Percentiles rank a stretch among this genome's conserved stretches.
Evolutionary conservation across 2,113 vertebrate genomes (phyloP).

Genomic region (Candoia aspera): DNA sequence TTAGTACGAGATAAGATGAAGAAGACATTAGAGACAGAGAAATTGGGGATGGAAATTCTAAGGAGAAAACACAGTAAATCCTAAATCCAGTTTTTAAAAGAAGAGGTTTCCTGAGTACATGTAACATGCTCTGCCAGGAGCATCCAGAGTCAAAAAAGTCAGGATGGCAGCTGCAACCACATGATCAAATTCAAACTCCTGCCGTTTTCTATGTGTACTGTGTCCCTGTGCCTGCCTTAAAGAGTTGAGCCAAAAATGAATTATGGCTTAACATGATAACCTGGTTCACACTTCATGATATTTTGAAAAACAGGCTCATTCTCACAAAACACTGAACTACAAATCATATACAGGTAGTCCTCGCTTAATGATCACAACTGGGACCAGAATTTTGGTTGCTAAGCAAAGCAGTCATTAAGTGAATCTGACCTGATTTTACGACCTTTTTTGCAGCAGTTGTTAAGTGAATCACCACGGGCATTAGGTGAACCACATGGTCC

Average conservation of each 20-base stretch:
- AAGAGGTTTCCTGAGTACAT: too few relatives aligned
- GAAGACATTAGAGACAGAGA: too few relatives aligned
- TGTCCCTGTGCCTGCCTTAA: not conserved
- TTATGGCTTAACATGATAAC: not conserved
- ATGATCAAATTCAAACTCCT: not conserved
- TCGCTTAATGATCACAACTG: too few relatives aligned
- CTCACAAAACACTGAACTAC: not conserved
- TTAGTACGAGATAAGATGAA: not conserved
- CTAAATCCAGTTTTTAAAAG: too few relatives aligned
- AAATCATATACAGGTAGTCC: not conserved
- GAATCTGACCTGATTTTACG: too few relatives aligned
- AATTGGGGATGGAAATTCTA: not conserved
- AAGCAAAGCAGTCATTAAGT: too few relatives aligned
- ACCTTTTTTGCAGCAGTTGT: too few relatives aligned
- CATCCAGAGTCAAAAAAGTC: not conserved
- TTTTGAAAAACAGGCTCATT: not conserved
- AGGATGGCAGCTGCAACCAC: not conserved
- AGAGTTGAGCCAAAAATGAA: not conserved
- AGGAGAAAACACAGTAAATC: not conserved
- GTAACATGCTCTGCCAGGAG: too few relatives aligned
- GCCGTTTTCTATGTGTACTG: not conserved
- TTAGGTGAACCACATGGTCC: too few relatives aligned
- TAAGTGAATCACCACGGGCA: too few relatives aligned
- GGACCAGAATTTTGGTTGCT: too few relatives aligned
- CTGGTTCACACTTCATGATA: not conserved